Conservation (phyloP, 2,888 invertebrate genomes). For the Drosophila koepferae region DNA sequence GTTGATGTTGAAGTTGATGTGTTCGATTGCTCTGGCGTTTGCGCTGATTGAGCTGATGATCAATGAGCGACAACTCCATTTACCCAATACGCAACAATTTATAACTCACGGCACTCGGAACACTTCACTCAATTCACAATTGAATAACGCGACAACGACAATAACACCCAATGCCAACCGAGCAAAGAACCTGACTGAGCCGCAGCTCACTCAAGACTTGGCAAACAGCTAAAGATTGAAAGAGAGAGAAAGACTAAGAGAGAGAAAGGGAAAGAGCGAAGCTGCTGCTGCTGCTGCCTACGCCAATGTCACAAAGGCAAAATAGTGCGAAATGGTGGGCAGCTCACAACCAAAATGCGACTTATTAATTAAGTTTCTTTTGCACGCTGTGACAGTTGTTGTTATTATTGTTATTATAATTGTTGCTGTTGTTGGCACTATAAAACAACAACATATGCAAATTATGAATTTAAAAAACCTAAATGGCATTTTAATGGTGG, state of each 20-base stretch:
- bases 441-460: conserved; percentile 66
- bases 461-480: conserved; percentile 63
- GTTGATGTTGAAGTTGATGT: conserved; percentile 7
- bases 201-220: conserved; percentile 18
- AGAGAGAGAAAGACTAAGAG: not conserved
- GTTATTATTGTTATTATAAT: conserved; percentile 14
- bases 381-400: conserved; percentile 42
- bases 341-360: conserved; percentile 67
- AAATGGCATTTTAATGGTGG: conserved; percentile 76
- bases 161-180: conserved; percentile 69
- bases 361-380: conserved; percentile 77
- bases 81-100: conserved; percentile 44
- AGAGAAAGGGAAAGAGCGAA: not conserved
- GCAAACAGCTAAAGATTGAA: conserved; percentile 15
- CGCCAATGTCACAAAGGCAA: conserved; percentile 72
- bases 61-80: conserved; percentile 63
- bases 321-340: conserved; percentile 77
- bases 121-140: conserved; percentile 19
- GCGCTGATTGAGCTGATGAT: conserved; percentile 42
- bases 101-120: conserved; percentile 17
- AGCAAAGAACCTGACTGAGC: conserved; percentile 76
- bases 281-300: conserved; percentile 56
- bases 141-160: conserved; percentile 45
- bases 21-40: conserved; percentile 10
- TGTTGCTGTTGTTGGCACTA: conserved; percentile 37